Evolutionary conservation across 2,888 invertebrate genomes (phyloP), one percentile per base, ranked within the genome.

Genomic region (Torymus tubicola): DNA sequence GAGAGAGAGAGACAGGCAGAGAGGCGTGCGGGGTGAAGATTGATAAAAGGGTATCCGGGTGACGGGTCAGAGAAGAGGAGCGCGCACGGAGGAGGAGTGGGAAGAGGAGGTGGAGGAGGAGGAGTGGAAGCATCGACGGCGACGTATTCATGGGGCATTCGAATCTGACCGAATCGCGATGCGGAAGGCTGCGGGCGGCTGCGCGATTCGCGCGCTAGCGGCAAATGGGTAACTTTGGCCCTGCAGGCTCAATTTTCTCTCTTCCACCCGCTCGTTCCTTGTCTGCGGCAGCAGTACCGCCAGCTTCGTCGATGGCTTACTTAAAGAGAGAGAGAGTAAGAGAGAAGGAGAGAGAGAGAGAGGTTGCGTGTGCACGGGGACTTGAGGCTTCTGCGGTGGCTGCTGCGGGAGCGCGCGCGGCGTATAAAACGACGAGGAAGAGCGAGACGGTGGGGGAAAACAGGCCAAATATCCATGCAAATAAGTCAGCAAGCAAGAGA

Each of bases 381-480:
- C 69, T 76, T 63, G 70, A 50, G 77, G 52, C 64, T 63, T 52
- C 68, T 75, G 53, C 53, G 74, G 67, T 12, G n/a, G 55, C 42
- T 4, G 50, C 55, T 64, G 57, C 53, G 68, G 67, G 42, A 77
- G 42, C 64, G 53, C 63, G n/a, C 50, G 18, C 60, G 64, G 58
- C 31, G 50, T 57, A 63, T 24, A 60, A 68, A 75, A 60, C 60
- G 75, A 21, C 1, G 31, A 42, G 55, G 16, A 8, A 42, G 31
- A 73, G 18, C 31, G 63, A 73, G 50, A n/a, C 16, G 42, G 58
- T 18, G 8, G 18, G 53, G 16, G 53, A 52, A 61, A 10, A 53
- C n/a, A 18, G 65, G 60, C 72, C 72, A 50, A 73, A 78, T 78
- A 78, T 78, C 78, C 78, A 78, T 78, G 78, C 68, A 78, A 78